Conservation (phyloP, 23 tunicate genomes). For the Trididemnum nubilum region DNA sequence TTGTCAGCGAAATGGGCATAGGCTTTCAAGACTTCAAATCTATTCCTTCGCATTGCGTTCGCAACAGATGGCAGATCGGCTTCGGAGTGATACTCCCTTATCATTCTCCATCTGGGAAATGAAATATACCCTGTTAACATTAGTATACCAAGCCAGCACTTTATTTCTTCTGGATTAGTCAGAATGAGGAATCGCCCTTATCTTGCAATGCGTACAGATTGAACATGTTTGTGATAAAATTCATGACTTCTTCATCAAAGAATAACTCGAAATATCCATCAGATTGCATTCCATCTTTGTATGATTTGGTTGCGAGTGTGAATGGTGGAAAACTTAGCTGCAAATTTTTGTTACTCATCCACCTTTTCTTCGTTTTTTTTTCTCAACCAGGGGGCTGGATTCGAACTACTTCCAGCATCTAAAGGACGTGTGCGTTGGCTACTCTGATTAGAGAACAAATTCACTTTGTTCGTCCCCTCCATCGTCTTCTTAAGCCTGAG, state of each 20-base stretch:
- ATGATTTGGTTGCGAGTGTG: constrained; percentile 3
- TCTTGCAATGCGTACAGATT: too few species aligned
- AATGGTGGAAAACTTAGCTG: constrained; percentile 9
- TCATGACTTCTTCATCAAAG: neutral
- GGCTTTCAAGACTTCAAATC: constrained; percentile 1
- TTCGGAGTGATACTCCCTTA: constrained; percentile 8
- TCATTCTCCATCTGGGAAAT: constrained; percentile 25
- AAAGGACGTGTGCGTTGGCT: neutral
- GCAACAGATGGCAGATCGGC: neutral
- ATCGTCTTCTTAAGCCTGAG: constrained; percentile 2
- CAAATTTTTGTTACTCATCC: neutral
- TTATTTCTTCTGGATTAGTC: constrained; percentile 16
- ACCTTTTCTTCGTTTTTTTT: neutral
- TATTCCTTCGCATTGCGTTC: too few species aligned
- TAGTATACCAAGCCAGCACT: constrained; percentile 23
- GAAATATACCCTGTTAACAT: too few species aligned
- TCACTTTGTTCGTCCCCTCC: constrained; percentile 4
- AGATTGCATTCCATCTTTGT: constrained; percentile 6
- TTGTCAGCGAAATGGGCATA: too few species aligned
- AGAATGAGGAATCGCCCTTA: constrained; percentile 11
- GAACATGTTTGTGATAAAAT: constrained; percentile 21
- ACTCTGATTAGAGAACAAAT: neutral
- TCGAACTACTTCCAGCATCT: constrained; percentile 4
- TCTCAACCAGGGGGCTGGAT: constrained; percentile 8
- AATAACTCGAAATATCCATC: constrained; percentile 11